These are phyloP conservation scores for Eubasilissa regina DNA, from an alignment of 1,140 invertebrate species.

Conservation along the genomic window DNA sequence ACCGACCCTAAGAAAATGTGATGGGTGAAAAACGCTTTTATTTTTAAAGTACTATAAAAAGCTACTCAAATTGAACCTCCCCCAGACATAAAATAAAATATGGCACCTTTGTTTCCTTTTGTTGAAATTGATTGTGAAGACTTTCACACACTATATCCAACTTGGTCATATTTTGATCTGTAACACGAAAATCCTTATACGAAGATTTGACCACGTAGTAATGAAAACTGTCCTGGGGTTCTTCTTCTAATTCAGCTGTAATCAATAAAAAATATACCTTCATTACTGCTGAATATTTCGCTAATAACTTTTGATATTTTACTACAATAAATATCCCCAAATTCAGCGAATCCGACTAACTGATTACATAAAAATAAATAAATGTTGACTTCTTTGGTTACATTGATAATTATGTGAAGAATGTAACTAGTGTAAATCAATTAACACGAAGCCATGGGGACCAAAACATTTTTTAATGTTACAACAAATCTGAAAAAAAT, in stretches of 20 bases:
- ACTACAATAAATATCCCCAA: too few species aligned
- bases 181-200: slow-evolving; percentile 48
- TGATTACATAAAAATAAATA: too few species aligned
- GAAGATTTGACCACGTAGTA: slow-evolving; percentile 49
- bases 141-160: slow-evolving; percentile 45
- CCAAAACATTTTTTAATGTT: too few species aligned
- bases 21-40: too few species aligned
- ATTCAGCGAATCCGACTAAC: too few species aligned
- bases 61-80: too few species aligned
- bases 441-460: too few species aligned
- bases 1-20: too few species aligned
- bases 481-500: too few species aligned
- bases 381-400: neutral
- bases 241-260: slow-evolving; percentile 54
- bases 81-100: slow-evolving; percentile 3
- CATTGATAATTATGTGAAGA: neutral
- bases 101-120: slow-evolving; percentile 51
- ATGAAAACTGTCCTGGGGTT: slow-evolving; percentile 51
- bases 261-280: slow-evolving; percentile 7
- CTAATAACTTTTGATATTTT: too few species aligned
- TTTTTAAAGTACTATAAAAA: neutral
- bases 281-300: too few species aligned
- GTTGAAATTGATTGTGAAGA: slow-evolving; percentile 43
- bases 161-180: slow-evolving; percentile 54
- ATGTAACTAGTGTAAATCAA: too few species aligned